Conservation (phyloP, 2,888 invertebrate genomes). For the Chrysina gloriosa region DNA sequence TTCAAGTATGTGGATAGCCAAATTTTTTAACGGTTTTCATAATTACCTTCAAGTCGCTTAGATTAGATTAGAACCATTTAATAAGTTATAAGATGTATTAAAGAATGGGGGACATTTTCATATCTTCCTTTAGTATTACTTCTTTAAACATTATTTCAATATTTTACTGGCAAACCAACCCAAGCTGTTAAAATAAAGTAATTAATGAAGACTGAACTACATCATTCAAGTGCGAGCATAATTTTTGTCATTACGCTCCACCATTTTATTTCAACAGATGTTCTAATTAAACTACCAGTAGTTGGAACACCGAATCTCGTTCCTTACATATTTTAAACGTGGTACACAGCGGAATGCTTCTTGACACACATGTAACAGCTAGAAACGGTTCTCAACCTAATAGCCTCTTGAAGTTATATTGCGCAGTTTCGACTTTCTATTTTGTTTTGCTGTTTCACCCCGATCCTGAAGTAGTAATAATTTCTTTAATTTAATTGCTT, state of each 20-base stretch:
- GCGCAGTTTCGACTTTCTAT: slow-evolving; percentile 29
- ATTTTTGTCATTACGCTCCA: slow-evolving; percentile 12
- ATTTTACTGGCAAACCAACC: too few species aligned
- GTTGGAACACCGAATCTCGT: slow-evolving; percentile 31
- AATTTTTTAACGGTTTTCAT: too few species aligned
- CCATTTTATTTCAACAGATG: slow-evolving; percentile 7
- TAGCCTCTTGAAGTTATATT: slow-evolving; percentile 31
- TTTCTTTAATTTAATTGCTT: slow-evolving; percentile 38
- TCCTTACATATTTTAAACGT: slow-evolving; percentile 33
- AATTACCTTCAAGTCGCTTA: too few species aligned
- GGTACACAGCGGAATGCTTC: slow-evolving; percentile 20
- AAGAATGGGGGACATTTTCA: too few species aligned
- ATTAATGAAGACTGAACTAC: slow-evolving; percentile 1
- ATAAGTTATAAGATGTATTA: too few species aligned
- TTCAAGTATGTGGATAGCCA: too few species aligned
- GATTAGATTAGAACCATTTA: too few species aligned
- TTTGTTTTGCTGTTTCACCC: slow-evolving; percentile 27
- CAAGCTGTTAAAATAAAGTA: neutral
- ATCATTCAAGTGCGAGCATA: slow-evolving; percentile 10
- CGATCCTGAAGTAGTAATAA: slow-evolving; percentile 33
- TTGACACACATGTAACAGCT: slow-evolving; percentile 35
- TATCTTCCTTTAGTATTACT: too few species aligned
- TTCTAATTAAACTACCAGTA: slow-evolving; percentile 32
- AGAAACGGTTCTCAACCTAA: slow-evolving; percentile 36
- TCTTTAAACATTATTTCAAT: too few species aligned